Evolutionary conservation across 2,797 vertebrate species (phyloP), one percentile per base, ranked within the genome.

Genomic region (Cyclura pinguis): DNA sequence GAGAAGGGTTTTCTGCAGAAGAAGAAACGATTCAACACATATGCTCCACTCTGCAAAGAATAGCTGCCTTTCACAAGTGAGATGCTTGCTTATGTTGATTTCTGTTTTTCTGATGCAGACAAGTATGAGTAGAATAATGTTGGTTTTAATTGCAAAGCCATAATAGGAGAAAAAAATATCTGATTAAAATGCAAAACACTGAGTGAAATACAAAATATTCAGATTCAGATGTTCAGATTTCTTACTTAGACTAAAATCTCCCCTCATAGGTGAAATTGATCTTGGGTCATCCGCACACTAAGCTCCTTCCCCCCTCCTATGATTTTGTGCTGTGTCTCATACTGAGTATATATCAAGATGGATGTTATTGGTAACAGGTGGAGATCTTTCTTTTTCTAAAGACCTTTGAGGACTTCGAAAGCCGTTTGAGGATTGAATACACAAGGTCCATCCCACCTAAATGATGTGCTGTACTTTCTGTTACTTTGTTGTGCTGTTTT

Each of bases 41-140:
- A 84, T 90, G 97, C 84, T 93, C 95, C 91, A 95, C 95, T 13
- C 95, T 99, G 94, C 98, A 96, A 97, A 98, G 98, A 96, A 95
- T 98, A 93, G 88, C 97, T 69, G 97, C 97, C 91, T 98, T 99
- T 95, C 96, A 98, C 96, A 98, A 98, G 98, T 99, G 97, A 98
- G 98, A 93, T 95, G 0, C 85, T 95, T 91, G 1, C 91, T 94
- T 92, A 84, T n/a, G 27, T 12, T 69, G 52, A 5, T 88, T 72
- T 77, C 16, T 84, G 13, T 67, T 90, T 87, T 90, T n/a, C 18
- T 77, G 42, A 27, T 38, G 12, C 74, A 80, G 72, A 10, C 7
- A 81, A 22, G 35, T 32, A 22, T n/a, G 74, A 27, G 50, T 62
- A 62, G 47, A 47, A 81, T 83, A 38, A 67, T 38, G 32, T 72